Conservation (phyloP, 2,113 vertebrate species). For the Irena cyanogastra region DNA sequence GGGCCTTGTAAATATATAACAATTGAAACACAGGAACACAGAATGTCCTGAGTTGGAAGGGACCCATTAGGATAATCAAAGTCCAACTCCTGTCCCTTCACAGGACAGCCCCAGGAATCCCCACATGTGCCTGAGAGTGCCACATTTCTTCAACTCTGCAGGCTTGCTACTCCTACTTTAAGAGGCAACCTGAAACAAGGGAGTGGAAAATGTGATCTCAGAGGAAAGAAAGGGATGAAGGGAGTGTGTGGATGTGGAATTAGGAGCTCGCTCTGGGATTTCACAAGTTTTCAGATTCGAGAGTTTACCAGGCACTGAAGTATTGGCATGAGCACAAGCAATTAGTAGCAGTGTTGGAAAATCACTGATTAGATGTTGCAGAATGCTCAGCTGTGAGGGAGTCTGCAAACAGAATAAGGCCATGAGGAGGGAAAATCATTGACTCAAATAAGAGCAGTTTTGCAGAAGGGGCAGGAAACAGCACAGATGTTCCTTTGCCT, state of each 20-base stretch:
- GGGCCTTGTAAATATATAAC: neutral
- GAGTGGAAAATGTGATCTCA: neutral
- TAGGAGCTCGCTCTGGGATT: neutral
- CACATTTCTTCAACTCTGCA: no score
- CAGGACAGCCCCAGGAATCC: neutral
- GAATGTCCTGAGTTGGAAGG: neutral
- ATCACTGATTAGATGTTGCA: neutral
- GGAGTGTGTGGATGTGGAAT: neutral
- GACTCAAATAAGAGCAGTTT: neutral
- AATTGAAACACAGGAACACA: neutral
- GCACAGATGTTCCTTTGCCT: neutral
- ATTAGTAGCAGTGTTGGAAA: neutral
- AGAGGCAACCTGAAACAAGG: neutral
- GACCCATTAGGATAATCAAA: neutral
- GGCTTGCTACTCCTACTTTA: neutral
- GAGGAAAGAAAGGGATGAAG: neutral
- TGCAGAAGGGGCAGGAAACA: neutral
- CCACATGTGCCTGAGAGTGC: neutral
- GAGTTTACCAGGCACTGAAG: neutral
- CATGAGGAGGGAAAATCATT: neutral
- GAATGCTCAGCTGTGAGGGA: neutral
- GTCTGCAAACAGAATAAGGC: neutral
- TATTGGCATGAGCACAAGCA: neutral
- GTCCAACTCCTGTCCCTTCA: neutral
- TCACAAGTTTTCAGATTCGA: neutral